Evolutionary conservation across 2,113 vertebrate species (phyloP).

Genomic region (cat (Felis catus)): DNA sequence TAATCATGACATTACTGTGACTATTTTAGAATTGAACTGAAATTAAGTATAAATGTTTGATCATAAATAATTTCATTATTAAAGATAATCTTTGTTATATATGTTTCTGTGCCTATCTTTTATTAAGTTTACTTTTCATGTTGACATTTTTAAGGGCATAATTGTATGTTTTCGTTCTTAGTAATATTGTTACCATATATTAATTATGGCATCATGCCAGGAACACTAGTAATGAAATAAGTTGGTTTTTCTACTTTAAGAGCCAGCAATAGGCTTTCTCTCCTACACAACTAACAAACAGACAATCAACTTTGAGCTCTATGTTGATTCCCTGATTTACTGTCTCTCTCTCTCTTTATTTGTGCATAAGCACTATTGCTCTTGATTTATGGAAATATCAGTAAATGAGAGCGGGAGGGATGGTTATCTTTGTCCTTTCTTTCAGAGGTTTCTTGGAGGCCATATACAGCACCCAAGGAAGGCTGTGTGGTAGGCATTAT

Average conservation of each 20-base stretch:
- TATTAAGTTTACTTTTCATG: slow-evolving; percentile 82
- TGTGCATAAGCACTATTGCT: background rate
- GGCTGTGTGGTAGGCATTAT: background rate
- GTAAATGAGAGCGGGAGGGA: background rate
- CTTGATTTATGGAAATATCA: background rate
- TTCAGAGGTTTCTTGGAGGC: background rate
- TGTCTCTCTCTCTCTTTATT: slow-evolving; percentile 10
- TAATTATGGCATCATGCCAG: slow-evolving; percentile 73
- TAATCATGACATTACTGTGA: slow-evolving; percentile 75
- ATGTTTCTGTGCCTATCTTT: slow-evolving; percentile 72
- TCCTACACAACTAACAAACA: slow-evolving; percentile 12
- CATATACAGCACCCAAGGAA: background rate
- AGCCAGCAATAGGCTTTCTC: background rate
- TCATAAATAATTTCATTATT: slow-evolving; percentile 81
- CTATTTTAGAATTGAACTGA: slow-evolving; percentile 74
- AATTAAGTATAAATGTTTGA: slow-evolving; percentile 79
- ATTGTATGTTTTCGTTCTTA: slow-evolving; percentile 67
- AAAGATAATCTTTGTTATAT: slow-evolving; percentile 77
- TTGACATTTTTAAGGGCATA: slow-evolving; percentile 78
- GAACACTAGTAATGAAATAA: slow-evolving; percentile 46
- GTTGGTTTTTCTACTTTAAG: slow-evolving; percentile 33
- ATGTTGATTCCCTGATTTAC: slow-evolving; percentile 24
- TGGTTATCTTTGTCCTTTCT: background rate
- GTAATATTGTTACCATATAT: slow-evolving; percentile 78
- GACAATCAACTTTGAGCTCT: slow-evolving; percentile 34